Base-by-base conservation (phyloP, 2,113 vertebrate genomes). In the Leucopternis melanops region DNA sequence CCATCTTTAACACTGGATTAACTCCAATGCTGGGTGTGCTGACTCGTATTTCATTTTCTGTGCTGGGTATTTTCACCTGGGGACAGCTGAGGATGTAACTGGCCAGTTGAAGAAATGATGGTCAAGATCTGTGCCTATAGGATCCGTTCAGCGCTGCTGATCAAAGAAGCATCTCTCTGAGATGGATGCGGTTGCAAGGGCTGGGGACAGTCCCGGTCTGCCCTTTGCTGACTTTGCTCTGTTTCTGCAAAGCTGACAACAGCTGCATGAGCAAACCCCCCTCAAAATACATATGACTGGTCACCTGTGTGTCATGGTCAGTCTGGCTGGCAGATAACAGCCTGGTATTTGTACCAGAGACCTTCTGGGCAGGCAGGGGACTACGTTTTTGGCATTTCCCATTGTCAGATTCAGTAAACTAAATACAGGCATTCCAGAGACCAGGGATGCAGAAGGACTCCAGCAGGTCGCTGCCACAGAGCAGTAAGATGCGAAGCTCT, bases 381-480 rank as follows among this genome's bases (percentile, higher is more conserved):
- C n/a, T 49, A 18, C 5, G 4, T 9, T 85, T 92, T 70, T 81
- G 45, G 13, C 40, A 34, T 66, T 85, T 74, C 18, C 18, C 3
- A 3, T 32, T 73, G 52, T 58, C 44, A 78, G 22, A 34, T 70
- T 87, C 34, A 23, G 40, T 65, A 69, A 74, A 61, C 25, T 74
- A 82, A 61, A 92, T 38, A 85, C 22, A n/a, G n/a, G n/a, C 99
- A 8, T 99, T 99, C 99, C 99, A 99, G 90, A 99, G 99, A 49
- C 99, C 99, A 8, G 99, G 99, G 97, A 99, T 99, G 97, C 99
- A 99, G 98, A 99, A 99, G 77, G 99, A 99, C 90, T 99, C 99
- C 97, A 99, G 98, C 59, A 99, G 98, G 95, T 99, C 99, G 15
- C 99, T 99, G 88, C 99, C 99, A 81, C 99, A 99, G 94, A 99